Percentiles rank a stretch among this genome's conserved stretches.
Conservation (phyloP, 2,113 vertebrate species). For the Cyrtonyx montezumae region DNA sequence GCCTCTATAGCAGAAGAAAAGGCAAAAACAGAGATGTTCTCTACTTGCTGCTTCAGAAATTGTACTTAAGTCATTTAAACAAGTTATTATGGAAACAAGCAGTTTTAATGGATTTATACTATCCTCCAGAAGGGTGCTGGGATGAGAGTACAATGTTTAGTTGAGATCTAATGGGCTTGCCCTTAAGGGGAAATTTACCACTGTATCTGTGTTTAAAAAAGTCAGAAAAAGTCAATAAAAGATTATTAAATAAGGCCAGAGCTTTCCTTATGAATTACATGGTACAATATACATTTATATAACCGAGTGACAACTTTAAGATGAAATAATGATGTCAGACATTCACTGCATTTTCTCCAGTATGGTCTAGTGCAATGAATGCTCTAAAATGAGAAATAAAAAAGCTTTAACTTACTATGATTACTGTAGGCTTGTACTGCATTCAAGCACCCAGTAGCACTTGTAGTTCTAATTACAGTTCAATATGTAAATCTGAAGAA, state of each 20-base stretch:
- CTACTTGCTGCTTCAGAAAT: not conserved
- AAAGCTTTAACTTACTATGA: not conserved
- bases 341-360: not conserved
- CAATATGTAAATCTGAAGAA: not conserved
- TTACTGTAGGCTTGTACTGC: not conserved
- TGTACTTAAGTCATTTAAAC: not conserved
- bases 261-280: not conserved
- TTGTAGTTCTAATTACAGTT: not conserved
- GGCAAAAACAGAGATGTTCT: not conserved
- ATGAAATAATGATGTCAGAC: not conserved
- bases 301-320: not conserved
- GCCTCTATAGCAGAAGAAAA: not conserved
- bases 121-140: not conserved
- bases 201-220: not conserved
- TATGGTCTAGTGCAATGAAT: not conserved
- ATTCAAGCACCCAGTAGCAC: not conserved
- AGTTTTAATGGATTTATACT: slow-evolving; percentile 10
- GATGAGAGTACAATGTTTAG: not conserved
- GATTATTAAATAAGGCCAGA: not conserved
- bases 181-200: not conserved
- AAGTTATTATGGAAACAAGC: not conserved
- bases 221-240: not conserved
- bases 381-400: not conserved
- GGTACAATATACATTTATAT: not conserved
- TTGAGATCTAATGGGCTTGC: not conserved